A percentile compares a stretch with the other conserved stretches of the same genome.
phyloP scores from a whole-genome alignment of 2,797 vertebrate species.

The Molossus molossus region DNA sequence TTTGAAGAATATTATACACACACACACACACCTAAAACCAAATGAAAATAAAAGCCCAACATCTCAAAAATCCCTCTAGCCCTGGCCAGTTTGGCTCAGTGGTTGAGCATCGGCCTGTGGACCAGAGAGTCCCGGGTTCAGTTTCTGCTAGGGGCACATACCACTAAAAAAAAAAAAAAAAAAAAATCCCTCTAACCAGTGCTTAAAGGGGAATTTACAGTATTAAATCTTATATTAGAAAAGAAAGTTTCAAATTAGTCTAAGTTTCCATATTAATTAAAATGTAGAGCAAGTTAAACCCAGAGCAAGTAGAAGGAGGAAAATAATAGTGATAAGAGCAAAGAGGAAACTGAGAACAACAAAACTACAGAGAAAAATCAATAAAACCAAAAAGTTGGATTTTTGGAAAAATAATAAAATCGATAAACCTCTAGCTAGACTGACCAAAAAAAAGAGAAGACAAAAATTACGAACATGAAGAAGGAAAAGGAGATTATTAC shows the following conservation, averaged over 20 bases:
- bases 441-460: not conserved
- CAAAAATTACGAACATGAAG: not conserved
- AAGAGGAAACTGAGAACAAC: too few species aligned
- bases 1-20: too few species aligned
- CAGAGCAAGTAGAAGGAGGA: too few species aligned
- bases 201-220: not conserved
- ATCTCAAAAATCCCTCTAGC: not conserved
- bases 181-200: not conserved
- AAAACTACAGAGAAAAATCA: too few species aligned
- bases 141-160: too few species aligned
- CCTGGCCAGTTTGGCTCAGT: too few species aligned
- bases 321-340: too few species aligned
- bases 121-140: too few species aligned
- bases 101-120: too few species aligned
- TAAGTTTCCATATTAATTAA: not conserved
- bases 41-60: too few species aligned
- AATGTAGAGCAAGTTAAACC: not conserved
- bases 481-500: not conserved
- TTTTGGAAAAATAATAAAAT: not conserved
- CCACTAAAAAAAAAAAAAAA: too few species aligned
- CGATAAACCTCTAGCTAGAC: not conserved
- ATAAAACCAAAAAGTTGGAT: not conserved
- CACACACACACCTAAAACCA: too few species aligned
- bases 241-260: not conserved
- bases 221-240: not conserved